phyloP scores from a whole-genome alignment of 2,113 vertebrate genomes.

The Oostethus manadensis region DNA sequence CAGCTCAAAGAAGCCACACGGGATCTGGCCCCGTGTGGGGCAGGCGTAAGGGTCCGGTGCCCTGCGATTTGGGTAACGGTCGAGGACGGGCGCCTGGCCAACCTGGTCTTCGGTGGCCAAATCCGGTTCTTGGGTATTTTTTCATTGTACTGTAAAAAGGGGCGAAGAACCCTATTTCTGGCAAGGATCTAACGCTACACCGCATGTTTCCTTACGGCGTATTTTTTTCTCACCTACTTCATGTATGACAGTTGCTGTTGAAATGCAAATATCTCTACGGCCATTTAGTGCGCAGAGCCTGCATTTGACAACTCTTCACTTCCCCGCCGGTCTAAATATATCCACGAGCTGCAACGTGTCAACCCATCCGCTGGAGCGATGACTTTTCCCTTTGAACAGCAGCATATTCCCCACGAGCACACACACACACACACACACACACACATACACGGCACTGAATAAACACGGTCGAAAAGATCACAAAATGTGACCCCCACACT shows the following conservation, averaged over 20 bases:
- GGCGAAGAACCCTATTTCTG: too few species aligned
- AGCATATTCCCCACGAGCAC: slow-evolving; percentile 40
- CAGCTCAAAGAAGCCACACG: too few species aligned
- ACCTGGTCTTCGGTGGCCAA: too few species aligned
- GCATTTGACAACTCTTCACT: slow-evolving; percentile 42
- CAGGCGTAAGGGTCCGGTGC: too few species aligned
- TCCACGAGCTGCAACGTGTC: slow-evolving; percentile 21
- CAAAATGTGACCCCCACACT: slow-evolving; percentile 36
- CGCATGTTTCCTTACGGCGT: slow-evolving; percentile 16
- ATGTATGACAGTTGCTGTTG: slow-evolving; percentile 32
- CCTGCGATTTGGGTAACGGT: too few species aligned
- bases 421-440: slow-evolving; percentile 41
- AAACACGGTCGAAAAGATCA: slow-evolving; percentile 43
- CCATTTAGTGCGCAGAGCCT: slow-evolving; percentile 19
- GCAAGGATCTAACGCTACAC: background rate
- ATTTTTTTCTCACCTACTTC: slow-evolving; percentile 22
- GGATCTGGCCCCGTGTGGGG: too few species aligned
- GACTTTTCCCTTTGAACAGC: slow-evolving; percentile 27
- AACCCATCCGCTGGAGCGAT: slow-evolving; percentile 26
- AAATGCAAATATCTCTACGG: slow-evolving; percentile 43
- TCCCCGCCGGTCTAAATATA: slow-evolving; percentile 19
- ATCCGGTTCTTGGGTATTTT: too few species aligned
- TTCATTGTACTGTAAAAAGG: too few species aligned
- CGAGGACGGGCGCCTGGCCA: too few species aligned
- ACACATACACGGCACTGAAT: slow-evolving; percentile 57